Base-by-base conservation (phyloP, 2,113 vertebrate genomes). In the Diphyllodes magnificus region DNA sequence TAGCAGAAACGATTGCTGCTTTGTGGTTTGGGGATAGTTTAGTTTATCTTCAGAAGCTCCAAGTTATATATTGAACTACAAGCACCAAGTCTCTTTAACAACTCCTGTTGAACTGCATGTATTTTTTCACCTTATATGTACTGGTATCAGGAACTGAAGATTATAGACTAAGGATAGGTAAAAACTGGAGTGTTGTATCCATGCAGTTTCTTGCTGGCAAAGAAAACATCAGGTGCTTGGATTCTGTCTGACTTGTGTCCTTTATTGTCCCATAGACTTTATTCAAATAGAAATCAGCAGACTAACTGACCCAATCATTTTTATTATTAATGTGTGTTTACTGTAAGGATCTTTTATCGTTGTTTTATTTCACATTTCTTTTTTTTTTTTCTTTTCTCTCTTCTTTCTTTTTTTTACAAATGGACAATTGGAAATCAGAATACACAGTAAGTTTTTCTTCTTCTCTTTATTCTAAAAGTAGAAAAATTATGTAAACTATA, bases 361-460 rank as follows among this genome's bases (percentile, higher is more conserved):
- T 90, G 37, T 76, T 97, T 95, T 91, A 23, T 97, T 96, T 86
- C 95, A 82, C 63, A 21, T 95, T 90, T 96, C 89, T 90, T 92
- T 95, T 95, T 80, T 95, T 80, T 93, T 95, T 71, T 82, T 59
- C 53, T 72, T 88, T 89, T 79, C 60, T 35, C 68, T 72, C 65
- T 28, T 69, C 24, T 7, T 82, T 60, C 35, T 77, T 76, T 69
- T 82, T 77, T 88, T 91, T 85, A 72, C 94, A 94, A 87, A 94
- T 95, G 96, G 85, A 87, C 97, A 88, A 83, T 51, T 95, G 95
- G 95, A 79, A 93, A 93, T 90, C 97, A 99, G 99, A 99, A 98
- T 99, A 99, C 92, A 99, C 99, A 77, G 99, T 99, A 98, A 99
- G 99, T 99, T 96, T 71, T 93, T 82, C 85, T 98, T 96, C 61